phyloP scores from a whole-genome alignment of 2,113 vertebrate genomes.

The human region GRCh38 chr3:187365001-187365500 shows the following conservation, averaged over 20 bases:
- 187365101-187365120: not conserved
- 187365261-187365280: not conserved
- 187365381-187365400: not conserved
- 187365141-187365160: not conserved
- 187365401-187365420: not conserved
- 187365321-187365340: not conserved
- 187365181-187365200: not conserved
- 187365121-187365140: not conserved
- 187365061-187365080: not conserved
- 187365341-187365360: not conserved
- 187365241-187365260: not conserved
- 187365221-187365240: not conserved
- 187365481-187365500: not conserved
- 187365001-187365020: not conserved
- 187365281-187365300: fast-evolving
- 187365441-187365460: not conserved
- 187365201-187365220: not conserved
- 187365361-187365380: not conserved
- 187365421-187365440: not conserved
- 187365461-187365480: not conserved
- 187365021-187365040: not conserved
- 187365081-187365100: not conserved
- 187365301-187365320: not conserved
- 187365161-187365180: not conserved
- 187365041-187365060: not conserved